These are phyloP conservation scores for Gymnocephalus cernua DNA, from an alignment of 2,113 vertebrate species.

Conservation along the genomic window DNA sequence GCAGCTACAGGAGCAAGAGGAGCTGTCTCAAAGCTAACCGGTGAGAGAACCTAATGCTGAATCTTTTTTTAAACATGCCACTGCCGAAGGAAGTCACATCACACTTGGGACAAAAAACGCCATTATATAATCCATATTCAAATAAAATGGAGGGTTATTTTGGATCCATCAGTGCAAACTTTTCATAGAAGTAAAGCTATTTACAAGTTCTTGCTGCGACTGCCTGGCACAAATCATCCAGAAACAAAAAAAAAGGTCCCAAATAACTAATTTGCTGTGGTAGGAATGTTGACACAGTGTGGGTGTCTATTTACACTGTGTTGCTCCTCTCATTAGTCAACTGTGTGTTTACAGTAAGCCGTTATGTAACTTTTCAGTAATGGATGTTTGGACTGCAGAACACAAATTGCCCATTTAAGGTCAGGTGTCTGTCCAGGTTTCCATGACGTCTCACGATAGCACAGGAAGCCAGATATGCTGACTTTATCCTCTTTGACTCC, in stretches of 20 bases:
- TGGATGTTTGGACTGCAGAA: slow-evolving; percentile 30
- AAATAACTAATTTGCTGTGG: not conserved
- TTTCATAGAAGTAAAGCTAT: not conserved
- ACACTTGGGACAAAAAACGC: not conserved
- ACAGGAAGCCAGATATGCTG: slow-evolving; percentile 1
- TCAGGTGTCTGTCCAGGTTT: slow-evolving; percentile 53
- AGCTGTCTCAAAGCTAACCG: slow-evolving; percentile 92
- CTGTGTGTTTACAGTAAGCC: slow-evolving; percentile 56
- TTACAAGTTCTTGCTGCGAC: not conserved
- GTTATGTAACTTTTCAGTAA: slow-evolving; percentile 48
- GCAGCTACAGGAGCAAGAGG: slow-evolving; percentile 85
- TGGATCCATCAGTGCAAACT: not conserved
- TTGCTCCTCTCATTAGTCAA: slow-evolving; percentile 37
- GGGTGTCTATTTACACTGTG: slow-evolving; percentile 1
- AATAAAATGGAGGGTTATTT: not conserved
- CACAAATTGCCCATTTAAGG: slow-evolving; percentile 68
- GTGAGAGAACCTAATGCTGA: slow-evolving; percentile 80
- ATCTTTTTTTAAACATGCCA: slow-evolving; percentile 42
- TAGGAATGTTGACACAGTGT: not conserved
- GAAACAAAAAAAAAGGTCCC: not conserved
- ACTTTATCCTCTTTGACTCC: slow-evolving; percentile 44
- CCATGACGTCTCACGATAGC: slow-evolving; percentile 51
- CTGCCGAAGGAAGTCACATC: not conserved
- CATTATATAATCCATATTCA: not conserved
- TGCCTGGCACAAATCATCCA: not conserved